Percentiles rank a stretch among this genome's conserved stretches.
phyloP scores from a whole-genome alignment of 1,140 invertebrate species.

The Drosophila jambulina region DNA sequence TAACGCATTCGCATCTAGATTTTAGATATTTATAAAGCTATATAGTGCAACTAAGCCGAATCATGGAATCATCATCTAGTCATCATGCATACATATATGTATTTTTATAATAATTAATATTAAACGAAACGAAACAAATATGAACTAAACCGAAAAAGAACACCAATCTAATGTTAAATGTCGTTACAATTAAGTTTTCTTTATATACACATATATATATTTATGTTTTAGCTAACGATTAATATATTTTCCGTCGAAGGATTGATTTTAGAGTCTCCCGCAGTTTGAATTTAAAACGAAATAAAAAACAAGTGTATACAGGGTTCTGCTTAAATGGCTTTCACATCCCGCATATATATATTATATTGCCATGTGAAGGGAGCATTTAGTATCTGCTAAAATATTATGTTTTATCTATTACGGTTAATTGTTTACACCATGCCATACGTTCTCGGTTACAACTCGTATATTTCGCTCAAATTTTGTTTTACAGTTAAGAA shows the following conservation, averaged over 20 bases:
- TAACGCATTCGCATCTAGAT: slow-evolving; percentile 60
- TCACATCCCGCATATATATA: slow-evolving; percentile 24
- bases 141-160: slow-evolving; percentile 43
- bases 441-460: slow-evolving; percentile 68
- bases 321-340: slow-evolving; percentile 73
- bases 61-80: slow-evolving; percentile 62
- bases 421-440: slow-evolving; percentile 68
- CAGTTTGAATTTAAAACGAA: slow-evolving; percentile 52
- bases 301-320: slow-evolving; percentile 62
- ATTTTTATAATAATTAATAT: slow-evolving; percentile 72
- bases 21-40: slow-evolving; percentile 51
- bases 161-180: slow-evolving; percentile 82
- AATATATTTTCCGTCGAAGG: slow-evolving; percentile 49
- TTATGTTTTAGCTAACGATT: slow-evolving; percentile 74
- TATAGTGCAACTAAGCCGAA: slow-evolving; percentile 65
- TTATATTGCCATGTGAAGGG: slow-evolving; percentile 31
- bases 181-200: slow-evolving; percentile 80
- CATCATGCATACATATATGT: slow-evolving; percentile 70
- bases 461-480: slow-evolving; percentile 75
- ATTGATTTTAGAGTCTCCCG: slow-evolving; percentile 45
- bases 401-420: slow-evolving; percentile 59
- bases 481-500: slow-evolving; percentile 65
- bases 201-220: slow-evolving; percentile 57
- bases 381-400: slow-evolving; percentile 50
- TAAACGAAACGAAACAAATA: slow-evolving; percentile 35